Evolutionary conservation across 2,113 vertebrate species (phyloP), one percentile per base, ranked within the genome.

Genomic region (Pterocles gutturalis): DNA sequence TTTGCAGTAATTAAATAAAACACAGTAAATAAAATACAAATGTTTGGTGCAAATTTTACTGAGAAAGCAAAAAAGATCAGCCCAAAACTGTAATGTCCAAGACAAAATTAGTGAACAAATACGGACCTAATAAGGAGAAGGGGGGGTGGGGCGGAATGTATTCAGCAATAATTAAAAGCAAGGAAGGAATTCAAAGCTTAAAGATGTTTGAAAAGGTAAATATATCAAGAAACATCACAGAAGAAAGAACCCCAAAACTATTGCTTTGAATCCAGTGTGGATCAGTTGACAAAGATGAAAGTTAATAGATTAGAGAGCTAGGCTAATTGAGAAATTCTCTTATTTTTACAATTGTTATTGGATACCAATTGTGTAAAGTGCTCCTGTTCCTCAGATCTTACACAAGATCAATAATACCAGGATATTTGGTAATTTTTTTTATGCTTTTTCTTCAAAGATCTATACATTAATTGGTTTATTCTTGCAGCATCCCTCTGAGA

Each of bases 361-460:
- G 54, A 62, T 90, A 77, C 16, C 36, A n/a, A 45, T 75, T 51
- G 38, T 38, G 5, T 66, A 38, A 92, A 88, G 43, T 92, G 62
- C 46, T 94, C 13, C 10, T 80, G 48, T 61, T 94, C 61, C 86
- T 86, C 75, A 86, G 49, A 19, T 77, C 71, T 94, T 80, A 90
- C 60, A 46, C 58, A 61, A 53, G 41, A 87, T 97, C 90, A 80
- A 86, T 97, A 86, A 17, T 80, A 90, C 22, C 57, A 58, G 46
- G 2, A 1, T 7, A 51, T 87, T 77, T 41, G 7, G 28, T 58
- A 36, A 20, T 2, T 79, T 85, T 79, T 84, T 67, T 79, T 2
- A 78, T 87, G 66, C 58, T 91, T 93, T 10, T 2, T 76, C 87
- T 90, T 94, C 7, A 13, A 54, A 87, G 46, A 87, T 85, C 82